Percentiles rank a stretch among this genome's conserved stretches.
These are phyloP conservation scores for Oryzias woworae DNA, from an alignment of 2,113 vertebrate genomes.

Conservation along the genomic window DNA sequence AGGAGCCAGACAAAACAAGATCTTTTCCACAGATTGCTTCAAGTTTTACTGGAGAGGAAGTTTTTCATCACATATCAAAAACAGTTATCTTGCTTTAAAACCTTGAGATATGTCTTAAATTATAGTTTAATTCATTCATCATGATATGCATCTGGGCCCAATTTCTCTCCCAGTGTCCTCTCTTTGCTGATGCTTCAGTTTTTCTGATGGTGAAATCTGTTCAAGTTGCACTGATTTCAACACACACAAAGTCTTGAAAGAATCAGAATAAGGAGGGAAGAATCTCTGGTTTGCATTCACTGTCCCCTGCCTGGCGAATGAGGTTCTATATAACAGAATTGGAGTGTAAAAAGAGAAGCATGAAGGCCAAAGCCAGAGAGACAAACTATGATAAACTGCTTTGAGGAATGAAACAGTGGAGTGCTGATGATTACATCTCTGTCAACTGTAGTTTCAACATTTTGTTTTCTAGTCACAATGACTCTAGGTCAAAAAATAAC, in stretches of 20 bases:
- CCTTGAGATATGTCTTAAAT: neutral
- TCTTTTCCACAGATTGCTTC: neutral
- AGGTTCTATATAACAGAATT: slow-evolving; percentile 44
- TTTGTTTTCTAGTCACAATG: slow-evolving; percentile 12
- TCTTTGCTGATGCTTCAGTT: slow-evolving; percentile 11
- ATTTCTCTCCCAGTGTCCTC: slow-evolving; percentile 23
- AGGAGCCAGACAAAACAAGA: neutral
- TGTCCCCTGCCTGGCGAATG: slow-evolving; percentile 32
- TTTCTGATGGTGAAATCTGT: neutral
- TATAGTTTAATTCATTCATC: slow-evolving; percentile 1
- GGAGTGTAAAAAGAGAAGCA: slow-evolving; percentile 25
- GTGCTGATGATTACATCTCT: slow-evolving; percentile 45
- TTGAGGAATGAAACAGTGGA: slow-evolving; percentile 49
- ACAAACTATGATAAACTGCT: slow-evolving; percentile 49
- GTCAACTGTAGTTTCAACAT: slow-evolving; percentile 29
- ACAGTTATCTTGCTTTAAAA: neutral
- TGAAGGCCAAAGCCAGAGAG: slow-evolving; percentile 29
- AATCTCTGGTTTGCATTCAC: slow-evolving; percentile 36
- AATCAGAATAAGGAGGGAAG: slow-evolving; percentile 28
- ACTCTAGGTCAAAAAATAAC: slow-evolving; percentile 25
- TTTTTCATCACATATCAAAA: no score
- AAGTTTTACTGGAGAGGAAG: neutral
- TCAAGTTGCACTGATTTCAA: neutral
- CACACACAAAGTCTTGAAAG: slow-evolving; percentile 25
- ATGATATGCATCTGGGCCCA: slow-evolving; percentile 1